Percentiles rank a stretch among this genome's conserved stretches.
These are phyloP conservation scores for Malurus elegans DNA, from an alignment of 2,113 vertebrate species.

Conservation along the genomic window DNA sequence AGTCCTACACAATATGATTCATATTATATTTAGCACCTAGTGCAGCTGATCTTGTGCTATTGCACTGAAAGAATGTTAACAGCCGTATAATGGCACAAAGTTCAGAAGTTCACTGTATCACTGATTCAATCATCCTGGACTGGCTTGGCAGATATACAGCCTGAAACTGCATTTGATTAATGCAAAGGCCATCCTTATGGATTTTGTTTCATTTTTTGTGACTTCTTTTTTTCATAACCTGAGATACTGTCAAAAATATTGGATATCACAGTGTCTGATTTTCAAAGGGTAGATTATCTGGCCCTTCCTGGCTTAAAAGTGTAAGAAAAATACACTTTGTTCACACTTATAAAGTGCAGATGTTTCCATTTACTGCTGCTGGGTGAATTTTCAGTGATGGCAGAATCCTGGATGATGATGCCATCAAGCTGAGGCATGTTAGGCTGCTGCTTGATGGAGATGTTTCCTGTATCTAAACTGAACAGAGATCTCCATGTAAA, in stretches of 20 bases:
- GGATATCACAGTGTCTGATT: not conserved
- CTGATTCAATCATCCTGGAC: not conserved
- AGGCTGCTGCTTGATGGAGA: not conserved
- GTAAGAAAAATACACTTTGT: not conserved
- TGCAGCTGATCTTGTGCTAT: not conserved
- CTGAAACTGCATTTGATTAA: not conserved
- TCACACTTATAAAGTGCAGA: not conserved
- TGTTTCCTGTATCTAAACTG: not conserved
- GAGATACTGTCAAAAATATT: not conserved
- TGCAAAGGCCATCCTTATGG: not conserved
- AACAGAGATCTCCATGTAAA: not conserved
- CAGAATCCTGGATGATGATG: not conserved
- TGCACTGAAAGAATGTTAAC: not conserved
- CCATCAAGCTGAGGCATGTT: not conserved
- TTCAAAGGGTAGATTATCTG: not conserved
- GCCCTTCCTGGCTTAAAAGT: not conserved
- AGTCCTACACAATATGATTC: not conserved
- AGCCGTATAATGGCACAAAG: not conserved
- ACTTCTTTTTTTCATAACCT: not conserved
- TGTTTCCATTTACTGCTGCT: not conserved
- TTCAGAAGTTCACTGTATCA: not conserved
- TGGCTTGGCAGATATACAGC: not conserved
- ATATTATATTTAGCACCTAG: not conserved
- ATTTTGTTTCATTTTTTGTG: not conserved
- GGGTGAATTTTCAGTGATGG: not conserved